phyloP scores from a whole-genome alignment of 2,888 invertebrate species.

The Caradrina kadenii region DNA sequence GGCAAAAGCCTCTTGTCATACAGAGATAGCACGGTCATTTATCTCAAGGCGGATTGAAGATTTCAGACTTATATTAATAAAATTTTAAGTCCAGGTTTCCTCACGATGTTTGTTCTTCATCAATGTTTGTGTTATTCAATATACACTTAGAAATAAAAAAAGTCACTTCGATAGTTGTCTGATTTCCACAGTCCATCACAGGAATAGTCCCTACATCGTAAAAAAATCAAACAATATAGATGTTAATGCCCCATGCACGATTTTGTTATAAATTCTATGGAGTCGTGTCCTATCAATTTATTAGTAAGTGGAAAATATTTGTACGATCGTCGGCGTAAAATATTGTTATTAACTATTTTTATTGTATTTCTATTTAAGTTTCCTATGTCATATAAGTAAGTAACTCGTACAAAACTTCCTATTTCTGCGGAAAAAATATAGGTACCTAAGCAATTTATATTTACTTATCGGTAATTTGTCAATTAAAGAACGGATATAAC shows the following conservation, averaged over 20 bases:
- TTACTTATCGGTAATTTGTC: background rate
- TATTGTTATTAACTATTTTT: constrained; percentile 29
- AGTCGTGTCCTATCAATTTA: constrained; percentile 53
- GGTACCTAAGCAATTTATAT: background rate
- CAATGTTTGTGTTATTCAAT: too few species aligned
- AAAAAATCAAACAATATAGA: constrained; percentile 31
- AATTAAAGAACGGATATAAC: constrained; percentile 27
- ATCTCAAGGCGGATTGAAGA: too few species aligned
- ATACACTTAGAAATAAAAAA: too few species aligned
- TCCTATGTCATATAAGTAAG: constrained; percentile 1
- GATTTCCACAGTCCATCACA: too few species aligned
- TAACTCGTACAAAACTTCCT: background rate
- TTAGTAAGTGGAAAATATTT: constrained; percentile 49
- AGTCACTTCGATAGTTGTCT: too few species aligned
- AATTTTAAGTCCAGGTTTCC: too few species aligned
- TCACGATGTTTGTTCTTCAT: too few species aligned
- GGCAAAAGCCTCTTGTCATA: too few species aligned
- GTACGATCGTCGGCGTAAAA: constrained; percentile 13
- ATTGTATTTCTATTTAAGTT: constrained; percentile 20
- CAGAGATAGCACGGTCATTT: too few species aligned
- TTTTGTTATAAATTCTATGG: constrained; percentile 36
- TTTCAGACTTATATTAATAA: too few species aligned
- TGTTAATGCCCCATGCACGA: constrained; percentile 41
- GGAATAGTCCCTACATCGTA: background rate
- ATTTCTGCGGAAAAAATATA: background rate